Evolutionary conservation across 2,888 invertebrate species (phyloP).

Genomic region (Hyposoter didymator): DNA sequence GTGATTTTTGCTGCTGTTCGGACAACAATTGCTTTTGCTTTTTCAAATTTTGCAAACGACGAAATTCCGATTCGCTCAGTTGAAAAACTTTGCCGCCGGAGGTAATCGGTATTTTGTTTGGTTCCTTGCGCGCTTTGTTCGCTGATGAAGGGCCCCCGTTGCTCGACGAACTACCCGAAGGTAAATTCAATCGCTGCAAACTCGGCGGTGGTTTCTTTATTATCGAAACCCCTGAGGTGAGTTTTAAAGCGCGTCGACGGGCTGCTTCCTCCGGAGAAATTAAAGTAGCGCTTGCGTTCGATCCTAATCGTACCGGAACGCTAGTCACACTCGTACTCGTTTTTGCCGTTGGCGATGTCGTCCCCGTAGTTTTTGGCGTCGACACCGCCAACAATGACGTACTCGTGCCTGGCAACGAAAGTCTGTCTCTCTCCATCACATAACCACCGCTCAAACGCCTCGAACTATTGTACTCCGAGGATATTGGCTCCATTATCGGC

Average conservation of each 20-base stretch:
- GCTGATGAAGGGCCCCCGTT: conserved; percentile 25
- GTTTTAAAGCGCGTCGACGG: conserved; percentile 75
- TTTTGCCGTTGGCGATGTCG: conserved; percentile 18
- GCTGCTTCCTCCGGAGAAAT: conserved; percentile 51
- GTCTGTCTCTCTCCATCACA: conserved; percentile 77
- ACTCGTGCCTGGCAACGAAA: conserved; percentile 72
- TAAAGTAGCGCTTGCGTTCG: neutral
- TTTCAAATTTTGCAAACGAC: conserved; percentile 86
- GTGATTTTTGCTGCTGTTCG: conserved; percentile 76
- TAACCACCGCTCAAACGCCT: conserved; percentile 81
- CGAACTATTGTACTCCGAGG: conserved; percentile 77
- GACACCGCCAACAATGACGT: conserved; percentile 57
- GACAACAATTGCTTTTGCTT: conserved; percentile 84
- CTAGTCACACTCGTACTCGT: conserved; percentile 7
- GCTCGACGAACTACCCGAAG: conserved; percentile 72
- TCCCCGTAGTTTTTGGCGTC: conserved; percentile 40
- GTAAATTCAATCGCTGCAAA: conserved; percentile 78
- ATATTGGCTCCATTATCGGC: conserved; percentile 79
- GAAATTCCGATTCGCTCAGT: conserved; percentile 91
- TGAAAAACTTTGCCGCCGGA: conserved; percentile 92
- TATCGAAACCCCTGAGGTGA: conserved; percentile 81
- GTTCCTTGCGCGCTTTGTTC: conserved; percentile 79
- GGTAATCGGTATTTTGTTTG: conserved; percentile 85
- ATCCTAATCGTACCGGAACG: conserved; percentile 34
- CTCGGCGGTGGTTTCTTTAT: conserved; percentile 83